Base-by-base conservation (phyloP, 2,888 invertebrate genomes). In the Sinopyrophorus schimmeli region DNA sequence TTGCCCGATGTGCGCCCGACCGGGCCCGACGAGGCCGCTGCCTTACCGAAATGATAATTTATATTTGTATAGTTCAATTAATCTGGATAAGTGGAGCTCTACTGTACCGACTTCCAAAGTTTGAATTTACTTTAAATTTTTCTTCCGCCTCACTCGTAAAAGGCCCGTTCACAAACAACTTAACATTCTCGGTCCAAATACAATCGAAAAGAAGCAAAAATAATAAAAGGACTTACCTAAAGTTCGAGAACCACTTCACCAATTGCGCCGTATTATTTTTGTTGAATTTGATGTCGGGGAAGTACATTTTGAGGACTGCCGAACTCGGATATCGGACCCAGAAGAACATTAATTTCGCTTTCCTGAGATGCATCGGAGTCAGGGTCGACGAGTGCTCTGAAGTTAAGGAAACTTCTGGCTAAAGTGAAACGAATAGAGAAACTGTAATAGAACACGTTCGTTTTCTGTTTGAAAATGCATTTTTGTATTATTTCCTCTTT, bases 321-420 rank as follows among this genome's bases (percentile, higher is more conserved):
- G 98, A 98, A 76, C 94, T 96, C 54, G 99, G 99, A 77, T 99
- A 99, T 68, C 99, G 86, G 67, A 96, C 96, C 92, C 95, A 99
- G 89, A 99, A 99, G 88, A 99, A 99, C 99, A 99, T 99, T 79
- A 99, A 84, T 82, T 99, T 99, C 61, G 99, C 99, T 78, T 99
- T 99, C 74, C 99, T 86, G 70, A 99, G 89, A 80, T 99, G 99
- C 94, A 98, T 96, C 73, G 98, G 98, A 66, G 98, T 98, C 79
- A 99, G 80, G 69, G 95, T 97, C 74, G 92, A 90, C 79, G 92
- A 92, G 87, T 92, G 80, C 85, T 87, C 77, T 71, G 89, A 81
- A 84, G 87, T 91, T 82, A 92, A 87, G 84, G 88, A 81, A 77
- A 81, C 68, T 71, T 72, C 68, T 64, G 62, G 64, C 70, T 70